phyloP scores from a whole-genome alignment of 2,888 invertebrate species.

The Acanthosepion esculentum region DNA sequence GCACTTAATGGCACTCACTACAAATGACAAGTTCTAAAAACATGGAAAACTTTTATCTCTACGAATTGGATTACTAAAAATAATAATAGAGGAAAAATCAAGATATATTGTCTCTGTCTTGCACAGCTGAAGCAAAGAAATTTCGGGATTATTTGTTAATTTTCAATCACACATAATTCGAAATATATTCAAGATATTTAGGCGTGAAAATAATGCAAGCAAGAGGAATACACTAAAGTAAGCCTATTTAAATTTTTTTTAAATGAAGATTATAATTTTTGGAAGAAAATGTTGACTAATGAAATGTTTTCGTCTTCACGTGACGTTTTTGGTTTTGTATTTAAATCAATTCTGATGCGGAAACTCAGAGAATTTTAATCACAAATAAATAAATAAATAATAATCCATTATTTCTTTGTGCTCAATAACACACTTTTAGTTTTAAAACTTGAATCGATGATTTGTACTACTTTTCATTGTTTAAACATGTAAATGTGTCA shows the following conservation, averaged over 20 bases:
- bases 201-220: neutral
- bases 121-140: neutral
- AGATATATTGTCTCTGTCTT: neutral
- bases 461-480: neutral
- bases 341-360: no score
- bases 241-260: neutral
- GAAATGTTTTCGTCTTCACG: neutral
- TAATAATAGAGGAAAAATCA: neutral
- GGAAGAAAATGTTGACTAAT: neutral
- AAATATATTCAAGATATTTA: neutral
- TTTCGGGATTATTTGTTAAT: neutral
- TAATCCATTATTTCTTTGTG: neutral
- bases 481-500: neutral
- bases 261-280: neutral
- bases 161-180: neutral
- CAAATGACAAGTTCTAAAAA: neutral
- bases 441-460: neutral
- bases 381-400: neutral
- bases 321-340: no score
- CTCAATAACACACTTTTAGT: neutral
- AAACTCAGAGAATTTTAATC: neutral
- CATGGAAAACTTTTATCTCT: neutral
- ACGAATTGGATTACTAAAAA: neutral
- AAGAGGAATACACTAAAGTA: neutral
- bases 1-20: neutral